Evolutionary conservation across 2,113 vertebrate species (phyloP).

Genomic region (Petaurus breviceps): DNA sequence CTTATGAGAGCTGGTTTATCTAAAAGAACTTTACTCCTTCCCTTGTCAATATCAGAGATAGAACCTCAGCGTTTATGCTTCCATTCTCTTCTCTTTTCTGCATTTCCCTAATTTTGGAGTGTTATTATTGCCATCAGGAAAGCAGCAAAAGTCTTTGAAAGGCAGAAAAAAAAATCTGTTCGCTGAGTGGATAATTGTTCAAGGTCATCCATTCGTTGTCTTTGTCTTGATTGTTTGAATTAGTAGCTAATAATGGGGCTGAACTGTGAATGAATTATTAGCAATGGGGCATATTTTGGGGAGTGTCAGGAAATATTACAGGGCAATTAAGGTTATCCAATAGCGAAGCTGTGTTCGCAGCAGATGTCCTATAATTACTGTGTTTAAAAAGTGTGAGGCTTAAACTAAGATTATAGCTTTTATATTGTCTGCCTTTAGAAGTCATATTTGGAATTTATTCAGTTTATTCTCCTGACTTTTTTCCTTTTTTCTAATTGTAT

Average conservation of each 20-base stretch:
- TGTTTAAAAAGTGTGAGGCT: conserved; percentile 86
- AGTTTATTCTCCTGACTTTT: conserved; percentile 84
- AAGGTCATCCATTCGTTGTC: conserved; percentile 86
- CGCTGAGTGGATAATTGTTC: conserved; percentile 83
- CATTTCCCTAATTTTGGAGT: conserved; percentile 74
- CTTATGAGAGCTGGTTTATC: conserved; percentile 41
- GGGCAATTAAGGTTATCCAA: conserved; percentile 88
- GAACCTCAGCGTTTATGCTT: conserved; percentile 63
- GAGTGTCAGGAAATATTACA: conserved; percentile 88
- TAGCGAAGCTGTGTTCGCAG: conserved; percentile 84
- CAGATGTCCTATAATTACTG: conserved; percentile 89
- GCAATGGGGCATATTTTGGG: conserved; percentile 86
- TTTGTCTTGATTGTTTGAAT: conserved; percentile 87
- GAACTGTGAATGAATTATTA: conserved; percentile 87
- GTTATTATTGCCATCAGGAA: conserved; percentile 68
- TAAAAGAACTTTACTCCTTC: conserved; percentile 53
- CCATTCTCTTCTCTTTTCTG: conserved; percentile 58
- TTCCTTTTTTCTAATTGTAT: conserved; percentile 85
- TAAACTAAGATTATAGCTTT: conserved; percentile 88
- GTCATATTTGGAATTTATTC: conserved; percentile 88
- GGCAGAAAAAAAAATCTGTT: conserved; percentile 83
- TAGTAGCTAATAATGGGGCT: conserved; percentile 86
- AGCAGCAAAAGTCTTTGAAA: conserved; percentile 79
- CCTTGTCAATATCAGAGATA: conserved; percentile 47
- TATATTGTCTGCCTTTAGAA: conserved; percentile 86